phyloP scores from a whole-genome alignment of 2,888 invertebrate species.

The Cryptophagus acutangulus region DNA sequence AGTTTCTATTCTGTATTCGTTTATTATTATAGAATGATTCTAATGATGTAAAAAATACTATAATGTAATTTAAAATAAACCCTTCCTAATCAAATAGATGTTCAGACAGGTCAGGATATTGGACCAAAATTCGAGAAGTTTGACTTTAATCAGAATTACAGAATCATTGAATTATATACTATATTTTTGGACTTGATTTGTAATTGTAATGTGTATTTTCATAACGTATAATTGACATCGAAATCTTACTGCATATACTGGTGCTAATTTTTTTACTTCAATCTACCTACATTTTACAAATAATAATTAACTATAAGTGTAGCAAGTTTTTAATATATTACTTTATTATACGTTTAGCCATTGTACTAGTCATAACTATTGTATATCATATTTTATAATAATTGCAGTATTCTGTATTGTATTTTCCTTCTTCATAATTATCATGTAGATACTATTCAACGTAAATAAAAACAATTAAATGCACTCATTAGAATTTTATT shows the following conservation, averaged over 20 bases:
- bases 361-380: constrained; percentile 29
- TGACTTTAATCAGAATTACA: background rate
- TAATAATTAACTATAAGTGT: constrained; percentile 16
- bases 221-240: constrained; percentile 28
- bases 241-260: constrained; percentile 30
- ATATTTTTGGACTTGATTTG: constrained; percentile 25
- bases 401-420: constrained; percentile 15
- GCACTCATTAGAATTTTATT: no score
- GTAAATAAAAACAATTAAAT: no score
- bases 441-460: constrained; percentile 20
- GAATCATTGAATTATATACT: constrained; percentile 15
- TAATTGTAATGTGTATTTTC: no score
- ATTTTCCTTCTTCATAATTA: constrained; percentile 22
- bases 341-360: constrained; percentile 24
- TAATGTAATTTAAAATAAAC: background rate
- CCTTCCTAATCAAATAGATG: background rate
- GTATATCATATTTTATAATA: constrained; percentile 21
- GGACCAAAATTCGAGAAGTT: constrained; percentile 24
- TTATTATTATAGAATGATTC: no score
- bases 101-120: constrained; percentile 21
- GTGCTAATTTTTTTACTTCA: constrained; percentile 31
- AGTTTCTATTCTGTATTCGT: no score
- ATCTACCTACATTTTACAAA: background rate
- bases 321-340: constrained; percentile 18
- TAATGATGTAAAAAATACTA: background rate